A percentile compares a stretch with the other conserved stretches of the same genome.
Conservation (phyloP, 1,140 invertebrate genomes). For the Drosophila pseudoananassae region DNA sequence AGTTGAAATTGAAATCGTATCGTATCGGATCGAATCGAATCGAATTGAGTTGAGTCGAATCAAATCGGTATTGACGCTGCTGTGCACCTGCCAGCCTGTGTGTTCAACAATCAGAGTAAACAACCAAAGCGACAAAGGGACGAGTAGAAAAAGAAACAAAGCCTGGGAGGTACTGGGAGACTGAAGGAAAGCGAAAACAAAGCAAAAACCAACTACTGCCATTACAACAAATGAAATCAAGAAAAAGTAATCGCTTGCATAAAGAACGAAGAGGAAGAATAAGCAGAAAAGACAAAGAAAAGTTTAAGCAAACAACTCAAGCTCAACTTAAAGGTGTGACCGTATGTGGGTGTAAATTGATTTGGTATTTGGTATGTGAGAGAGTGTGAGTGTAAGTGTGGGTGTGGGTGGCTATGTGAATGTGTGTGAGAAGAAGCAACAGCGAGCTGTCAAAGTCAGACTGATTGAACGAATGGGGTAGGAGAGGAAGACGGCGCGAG, state of each 20-base stretch:
- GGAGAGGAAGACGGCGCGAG: conserved; percentile 25
- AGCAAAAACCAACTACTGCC: background rate
- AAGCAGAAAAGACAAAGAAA: conserved; percentile 48
- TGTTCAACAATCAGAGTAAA: conserved; percentile 49
- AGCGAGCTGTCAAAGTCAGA: conserved; percentile 44
- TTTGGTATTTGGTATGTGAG: background rate
- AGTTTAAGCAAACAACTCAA: conserved; percentile 55
- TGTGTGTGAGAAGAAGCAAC: conserved; percentile 23
- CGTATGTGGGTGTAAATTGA: conserved; percentile 12
- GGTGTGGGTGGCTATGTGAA: background rate
- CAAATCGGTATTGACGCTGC: conserved; percentile 23
- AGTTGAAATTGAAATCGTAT: conserved; percentile 44
- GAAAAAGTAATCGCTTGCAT: conserved; percentile 27
- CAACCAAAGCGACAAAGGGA: conserved; percentile 41
- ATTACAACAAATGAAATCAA: conserved; percentile 46
- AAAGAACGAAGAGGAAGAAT: conserved; percentile 16
- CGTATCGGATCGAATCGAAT: background rate
- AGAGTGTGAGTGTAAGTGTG: conserved; percentile 10
- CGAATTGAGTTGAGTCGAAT: conserved; percentile 3
- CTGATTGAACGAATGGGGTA: conserved; percentile 3
- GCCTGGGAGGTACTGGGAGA: background rate
- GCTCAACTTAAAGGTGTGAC: conserved; percentile 49
- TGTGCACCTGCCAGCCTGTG: conserved; percentile 61
- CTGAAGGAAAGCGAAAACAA: conserved; percentile 6
- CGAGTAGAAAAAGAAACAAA: conserved; percentile 20